A percentile compares a stretch with the other conserved stretches of the same genome.
Evolutionary conservation across 2,113 vertebrate genomes (phyloP).

Genomic region (Capreolus pygargus): DNA sequence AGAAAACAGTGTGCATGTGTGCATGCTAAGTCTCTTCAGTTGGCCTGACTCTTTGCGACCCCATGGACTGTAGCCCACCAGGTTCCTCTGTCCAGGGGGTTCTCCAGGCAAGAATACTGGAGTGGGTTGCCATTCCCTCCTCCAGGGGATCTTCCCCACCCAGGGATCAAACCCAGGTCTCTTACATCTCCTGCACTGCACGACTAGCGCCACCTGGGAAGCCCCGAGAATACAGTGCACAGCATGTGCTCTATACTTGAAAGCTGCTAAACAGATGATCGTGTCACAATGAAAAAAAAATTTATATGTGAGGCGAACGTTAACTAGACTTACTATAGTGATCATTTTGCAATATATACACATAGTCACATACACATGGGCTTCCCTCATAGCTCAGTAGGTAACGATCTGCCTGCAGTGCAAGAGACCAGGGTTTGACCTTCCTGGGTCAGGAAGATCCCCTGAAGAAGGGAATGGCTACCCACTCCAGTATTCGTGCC

Average conservation of each 20-base stretch:
- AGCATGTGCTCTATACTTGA: neutral
- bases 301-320: neutral
- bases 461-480: neutral
- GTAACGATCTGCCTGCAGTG: neutral
- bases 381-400: neutral
- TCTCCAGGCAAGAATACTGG: neutral
- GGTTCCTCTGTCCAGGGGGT: neutral
- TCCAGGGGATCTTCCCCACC: neutral
- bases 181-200: neutral
- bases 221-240: neutral
- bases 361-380: neutral
- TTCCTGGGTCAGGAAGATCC: neutral
- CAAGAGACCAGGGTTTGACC: neutral
- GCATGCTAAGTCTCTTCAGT: neutral
- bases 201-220: accelerated
- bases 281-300: neutral
- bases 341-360: neutral
- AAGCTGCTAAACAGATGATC: neutral
- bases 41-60: neutral
- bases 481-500: neutral
- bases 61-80: neutral
- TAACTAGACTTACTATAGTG: neutral
- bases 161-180: neutral
- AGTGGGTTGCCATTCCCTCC: neutral
- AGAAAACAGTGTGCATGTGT: neutral